Base-by-base conservation (phyloP, 1,140 invertebrate genomes). In the Lucilia cuprina region DNA sequence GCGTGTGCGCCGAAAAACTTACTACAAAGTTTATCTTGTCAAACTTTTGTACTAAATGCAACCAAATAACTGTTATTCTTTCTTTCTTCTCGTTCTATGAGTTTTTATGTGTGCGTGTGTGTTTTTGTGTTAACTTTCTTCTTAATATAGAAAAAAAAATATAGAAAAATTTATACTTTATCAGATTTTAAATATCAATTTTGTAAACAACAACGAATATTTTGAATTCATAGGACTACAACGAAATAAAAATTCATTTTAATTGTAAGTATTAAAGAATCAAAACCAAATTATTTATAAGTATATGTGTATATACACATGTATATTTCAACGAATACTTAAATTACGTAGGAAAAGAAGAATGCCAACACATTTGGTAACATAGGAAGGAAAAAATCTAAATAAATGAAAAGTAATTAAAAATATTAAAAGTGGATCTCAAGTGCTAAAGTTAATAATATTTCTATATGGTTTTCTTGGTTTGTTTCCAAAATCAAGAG, bases 41-140 rank as follows among this genome's bases (percentile, higher is more conserved):
- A 80, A 80, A 50, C 14, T 30, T 30, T 21, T 80, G 77, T 80
- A 80, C 77, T 80, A 80, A 80, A 35, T 70, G 82, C 82, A 70
- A 47, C n/a, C n/a, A 60, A 47, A 60, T 60, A 41, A 12, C n/a
- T 83, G 65, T 70, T 83, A 74, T 83, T 83, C 17, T 21, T 83
- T 12, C 14, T 21, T 83, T 13, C 14, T 83, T 30, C 25, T 80
- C 77, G n/a, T 49, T 80, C 8, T 50, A 25, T 49, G 19, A 21
- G 77, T 78, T 78, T 14, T 41, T 19, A 41, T 78, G 30, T 78
- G 35, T 41, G 75, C 47, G 77, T 21, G 34, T 41, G 74, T 80
- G 41, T 80, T 41, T 25, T 70, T 70, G 65, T 21, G 19, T 19
- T 80, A 50, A 49, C 19, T 80, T 80, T 49, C 41, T 49, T 80